Conservation (phyloP, 1,140 invertebrate genomes). For the Gryon sp. region DNA sequence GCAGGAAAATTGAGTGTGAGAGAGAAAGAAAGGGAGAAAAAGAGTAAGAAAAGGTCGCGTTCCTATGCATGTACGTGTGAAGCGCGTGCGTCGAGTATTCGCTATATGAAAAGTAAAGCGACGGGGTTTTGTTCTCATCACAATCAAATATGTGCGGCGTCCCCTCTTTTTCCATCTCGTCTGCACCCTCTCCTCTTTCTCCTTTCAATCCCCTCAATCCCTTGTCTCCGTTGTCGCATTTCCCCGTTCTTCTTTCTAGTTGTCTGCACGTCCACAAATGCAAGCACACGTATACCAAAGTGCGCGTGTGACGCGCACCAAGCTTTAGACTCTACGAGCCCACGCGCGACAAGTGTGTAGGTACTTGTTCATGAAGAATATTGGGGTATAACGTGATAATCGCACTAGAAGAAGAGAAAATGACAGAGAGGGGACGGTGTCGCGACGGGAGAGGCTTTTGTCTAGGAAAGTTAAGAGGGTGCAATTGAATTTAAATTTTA, state of each 20-base stretch:
- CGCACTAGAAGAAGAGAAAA: slow-evolving; percentile 15
- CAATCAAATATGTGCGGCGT: slow-evolving; percentile 57
- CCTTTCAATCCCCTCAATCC: background rate
- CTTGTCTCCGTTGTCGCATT: slow-evolving; percentile 6
- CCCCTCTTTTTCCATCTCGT: slow-evolving; percentile 52
- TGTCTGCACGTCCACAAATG: slow-evolving; percentile 52
- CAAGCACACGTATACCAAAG: slow-evolving; percentile 29
- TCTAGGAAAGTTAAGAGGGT: slow-evolving; percentile 37
- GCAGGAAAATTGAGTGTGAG: no score
- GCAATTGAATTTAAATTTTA: slow-evolving; percentile 18
- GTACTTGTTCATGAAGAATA: no score
- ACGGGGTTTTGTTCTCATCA: slow-evolving; percentile 58
- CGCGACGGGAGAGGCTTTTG: slow-evolving; percentile 18
- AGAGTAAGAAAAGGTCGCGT: slow-evolving; percentile 20
- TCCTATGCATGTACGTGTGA: slow-evolving; percentile 53
- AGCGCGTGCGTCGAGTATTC: slow-evolving; percentile 58
- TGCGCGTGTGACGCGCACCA: slow-evolving; percentile 30
- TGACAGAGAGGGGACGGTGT: background rate
- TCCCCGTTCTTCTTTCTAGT: slow-evolving; percentile 35
- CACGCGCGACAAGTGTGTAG: slow-evolving; percentile 60
- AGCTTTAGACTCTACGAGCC: slow-evolving; percentile 59
- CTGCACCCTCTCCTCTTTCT: background rate
- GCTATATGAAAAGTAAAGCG: slow-evolving; percentile 50
- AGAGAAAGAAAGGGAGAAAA: no score
- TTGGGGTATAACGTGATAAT: no score